Base-by-base conservation (phyloP, 2,888 invertebrate species). In the Heliconius ismenius region DNA sequence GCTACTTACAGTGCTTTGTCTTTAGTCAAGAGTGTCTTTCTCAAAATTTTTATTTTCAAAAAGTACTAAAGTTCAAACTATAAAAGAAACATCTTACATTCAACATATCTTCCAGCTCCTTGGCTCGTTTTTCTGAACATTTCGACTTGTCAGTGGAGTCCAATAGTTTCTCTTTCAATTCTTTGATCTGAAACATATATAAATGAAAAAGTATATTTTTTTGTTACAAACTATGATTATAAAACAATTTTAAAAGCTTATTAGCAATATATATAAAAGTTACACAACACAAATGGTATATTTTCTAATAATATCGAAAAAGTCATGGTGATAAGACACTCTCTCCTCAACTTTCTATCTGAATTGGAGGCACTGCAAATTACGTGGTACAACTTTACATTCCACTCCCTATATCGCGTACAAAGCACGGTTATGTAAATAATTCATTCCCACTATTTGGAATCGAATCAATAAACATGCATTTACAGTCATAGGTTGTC, bases 41-140 rank as follows among this genome's bases (percentile, higher is more conserved):
- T 18, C 6, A 49, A 49, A 18, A 6, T 15, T 43, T 43, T 43
- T 15, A 43, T 15, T 54, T 54, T 54, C 7, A 54, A 54, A 54
- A 7, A n/a, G 1, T 32, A 74, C 43, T 32, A 26, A 49, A 18
- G 1, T 18, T 43, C 3, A 67, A 36, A 43, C 15, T 11, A 64
- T 26, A 26, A 67, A 7, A 36, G 13, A 1, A 36, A 11, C 15
- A 49, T 80, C 92, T 89, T 83, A 93, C 94, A 81, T 95, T 95
- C 26, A 96, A 89, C 87, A 96, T 95, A 39, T 95, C 93, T 83
- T 96, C 95, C 11, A 96, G 88, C 82, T 95, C 94, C 74, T 92
- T 95, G 0, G 95, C 92, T 54, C 95, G 90, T 83, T 96, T 96
- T 63, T 94, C 95, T 0, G 95, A 91, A 32, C 95, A 93, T 83